Conservation (phyloP, 2,888 invertebrate species). For the Phyllotreta striolata region DNA sequence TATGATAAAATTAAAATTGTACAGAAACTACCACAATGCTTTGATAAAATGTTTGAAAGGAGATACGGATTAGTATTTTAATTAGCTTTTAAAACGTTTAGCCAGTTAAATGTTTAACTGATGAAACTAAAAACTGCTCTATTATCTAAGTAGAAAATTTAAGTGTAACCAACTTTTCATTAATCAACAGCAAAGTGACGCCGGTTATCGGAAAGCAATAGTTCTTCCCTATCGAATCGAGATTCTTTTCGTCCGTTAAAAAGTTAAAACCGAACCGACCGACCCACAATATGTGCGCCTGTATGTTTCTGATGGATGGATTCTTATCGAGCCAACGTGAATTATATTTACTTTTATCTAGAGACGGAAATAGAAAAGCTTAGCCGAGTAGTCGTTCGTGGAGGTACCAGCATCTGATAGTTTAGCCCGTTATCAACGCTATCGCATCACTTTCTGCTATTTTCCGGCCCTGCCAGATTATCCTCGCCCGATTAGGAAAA, state of each 20-base stretch:
- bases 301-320: slow-evolving; percentile 39
- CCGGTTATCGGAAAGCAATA: slow-evolving; percentile 1
- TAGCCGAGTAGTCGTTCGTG: slow-evolving; percentile 40
- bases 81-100: no score
- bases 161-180: no score
- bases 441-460: slow-evolving; percentile 44
- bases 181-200: no score
- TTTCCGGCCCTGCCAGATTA: slow-evolving; percentile 45
- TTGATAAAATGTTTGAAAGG: no score
- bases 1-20: slow-evolving; percentile 11
- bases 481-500: slow-evolving; percentile 33
- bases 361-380: slow-evolving; percentile 46
- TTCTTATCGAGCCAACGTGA: slow-evolving; percentile 34
- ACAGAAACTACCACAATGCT: neutral
- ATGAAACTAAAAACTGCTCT: no score
- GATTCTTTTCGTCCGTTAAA: slow-evolving; percentile 22
- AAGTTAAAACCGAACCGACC: slow-evolving; percentile 1
- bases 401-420: slow-evolving; percentile 53
- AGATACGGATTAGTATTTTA: no score
- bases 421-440: slow-evolving; percentile 44
- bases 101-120: no score
- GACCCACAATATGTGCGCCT: slow-evolving; percentile 22
- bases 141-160: no score
- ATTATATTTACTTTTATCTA: slow-evolving; percentile 39
- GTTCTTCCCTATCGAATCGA: slow-evolving; percentile 8